Base-by-base conservation (phyloP, 2,113 vertebrate species). In the Ochotona curzoniae region DNA sequence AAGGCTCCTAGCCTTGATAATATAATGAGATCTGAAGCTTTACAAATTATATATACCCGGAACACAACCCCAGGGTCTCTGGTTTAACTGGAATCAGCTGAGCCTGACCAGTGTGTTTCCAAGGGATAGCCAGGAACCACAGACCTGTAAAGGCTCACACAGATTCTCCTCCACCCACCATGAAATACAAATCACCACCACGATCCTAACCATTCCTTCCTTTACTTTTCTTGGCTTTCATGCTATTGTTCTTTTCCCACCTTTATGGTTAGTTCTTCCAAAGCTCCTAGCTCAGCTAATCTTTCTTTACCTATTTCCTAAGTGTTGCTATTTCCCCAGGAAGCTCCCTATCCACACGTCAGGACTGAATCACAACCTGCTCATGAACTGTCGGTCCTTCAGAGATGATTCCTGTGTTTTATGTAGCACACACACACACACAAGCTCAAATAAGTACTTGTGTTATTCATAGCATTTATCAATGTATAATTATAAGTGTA, bases 381-480 rank as follows among this genome's bases (percentile, higher is more conserved):
- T 92, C 51, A 4, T 15, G 18, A 47, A 38, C 8, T 17, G 26
- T 76, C 12, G 0, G 2, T 70, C 74, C 86, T 71, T 47, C 67
- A 8, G 66, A 78, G 38, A 61, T 8, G 17, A 60, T 28, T 6
- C n/a, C 15, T 14, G 7, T 25, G 1, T 0, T 4, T 0, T 4
- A 25, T 32, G 28, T 20, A 21, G 18, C 14, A 57, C 12, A 8
- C 11, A 51, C 25, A 71, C 38, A 44, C 38, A 44, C 38, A 44
- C 38, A 44, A 44, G 38, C 38, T 6, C 38, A 44, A 6, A 44
- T 44, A 44, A 44, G 38, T 49, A 47, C 38, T 25, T 38, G 32
- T 60, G 17, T 38, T 49, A 74, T 32, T 67, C 35, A 67, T 8
- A 92, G 70, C 30, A 25, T 28, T 75, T 28, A 57, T 57, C 51